Percentiles rank a stretch among this genome's conserved stretches.
Conservation (phyloP, 92 coral and sea anemone genomes). For the Phenganax marumi region DNA sequence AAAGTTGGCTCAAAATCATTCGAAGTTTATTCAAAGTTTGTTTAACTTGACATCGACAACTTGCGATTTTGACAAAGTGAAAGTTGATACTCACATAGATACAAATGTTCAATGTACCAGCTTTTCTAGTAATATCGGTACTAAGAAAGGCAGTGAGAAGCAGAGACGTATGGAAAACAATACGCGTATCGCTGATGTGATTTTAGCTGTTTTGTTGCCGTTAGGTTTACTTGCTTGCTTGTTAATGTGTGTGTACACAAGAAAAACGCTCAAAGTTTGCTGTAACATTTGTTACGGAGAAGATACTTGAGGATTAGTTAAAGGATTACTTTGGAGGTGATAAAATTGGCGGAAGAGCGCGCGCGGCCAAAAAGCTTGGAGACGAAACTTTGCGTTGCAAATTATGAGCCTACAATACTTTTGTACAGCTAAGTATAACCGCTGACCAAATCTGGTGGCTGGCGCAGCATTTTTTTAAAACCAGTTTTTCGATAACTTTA, state of each 20-base stretch:
- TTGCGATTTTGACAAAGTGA: background rate
- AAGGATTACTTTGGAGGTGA: too few species aligned
- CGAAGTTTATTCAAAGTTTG: background rate
- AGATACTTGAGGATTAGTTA: background rate
- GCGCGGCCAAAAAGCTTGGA: too few species aligned
- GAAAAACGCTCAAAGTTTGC: slow-evolving; percentile 16
- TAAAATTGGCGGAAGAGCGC: too few species aligned
- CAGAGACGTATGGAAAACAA: background rate
- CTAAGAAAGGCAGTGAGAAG: background rate
- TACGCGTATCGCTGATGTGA: background rate
- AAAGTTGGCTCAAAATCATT: background rate
- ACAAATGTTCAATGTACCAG: background rate
- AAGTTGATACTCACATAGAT: background rate
- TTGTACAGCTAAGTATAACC: too few species aligned
- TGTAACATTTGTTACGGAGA: slow-evolving; percentile 33
- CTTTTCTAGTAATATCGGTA: background rate
- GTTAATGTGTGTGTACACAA: slow-evolving; percentile 15
- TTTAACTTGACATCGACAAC: background rate
- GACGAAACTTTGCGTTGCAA: too few species aligned
- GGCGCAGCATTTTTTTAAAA: too few species aligned
- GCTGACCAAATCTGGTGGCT: too few species aligned
- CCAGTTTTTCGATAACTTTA: too few species aligned
- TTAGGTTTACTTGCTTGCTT: slow-evolving; percentile 1
- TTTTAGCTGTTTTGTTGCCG: background rate
- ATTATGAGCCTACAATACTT: too few species aligned